Percentiles rank a stretch among this genome's conserved stretches.
Conservation (phyloP, 37 sponge, comb jelly and placozoan genomes). For the Tethya wilhelma region DNA sequence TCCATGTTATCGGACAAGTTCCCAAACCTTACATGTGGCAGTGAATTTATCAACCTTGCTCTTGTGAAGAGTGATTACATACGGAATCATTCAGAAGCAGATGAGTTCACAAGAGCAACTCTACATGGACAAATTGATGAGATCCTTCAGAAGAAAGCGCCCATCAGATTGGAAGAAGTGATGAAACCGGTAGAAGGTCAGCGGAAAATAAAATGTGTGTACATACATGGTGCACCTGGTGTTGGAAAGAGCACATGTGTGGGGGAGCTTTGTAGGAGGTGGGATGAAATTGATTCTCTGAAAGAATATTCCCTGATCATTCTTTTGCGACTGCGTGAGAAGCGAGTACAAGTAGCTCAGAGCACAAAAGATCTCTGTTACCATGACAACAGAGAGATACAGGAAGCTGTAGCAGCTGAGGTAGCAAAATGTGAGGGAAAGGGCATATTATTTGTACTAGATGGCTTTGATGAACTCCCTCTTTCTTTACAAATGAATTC, state of each 20-base stretch:
- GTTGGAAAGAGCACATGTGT: constrained; percentile 40
- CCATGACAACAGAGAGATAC: not conserved
- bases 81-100: too few species aligned
- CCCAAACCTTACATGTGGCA: too few species aligned
- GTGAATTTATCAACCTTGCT: too few species aligned
- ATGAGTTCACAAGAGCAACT: too few species aligned
- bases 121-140: too few species aligned
- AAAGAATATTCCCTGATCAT: not conserved
- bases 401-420: not conserved
- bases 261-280: constrained; percentile 13
- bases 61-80: too few species aligned
- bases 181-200: too few species aligned
- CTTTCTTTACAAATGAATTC: not conserved
- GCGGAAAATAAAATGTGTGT: constrained; percentile 11
- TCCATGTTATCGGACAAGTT: too few species aligned
- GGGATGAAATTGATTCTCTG: not conserved
- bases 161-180: too few species aligned
- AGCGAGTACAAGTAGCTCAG: constrained; percentile 1
- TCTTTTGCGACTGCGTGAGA: constrained; percentile 13
- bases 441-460: constrained; percentile 17
- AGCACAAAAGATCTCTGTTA: constrained; percentile 3
- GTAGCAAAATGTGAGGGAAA: not conserved
- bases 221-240: constrained; percentile 41
- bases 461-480: constrained; percentile 51
- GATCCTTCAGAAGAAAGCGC: too few species aligned